These are phyloP conservation scores for Chaetoderma sp. DNA, from an alignment of 2,888 invertebrate genomes.

Conservation along the genomic window DNA sequence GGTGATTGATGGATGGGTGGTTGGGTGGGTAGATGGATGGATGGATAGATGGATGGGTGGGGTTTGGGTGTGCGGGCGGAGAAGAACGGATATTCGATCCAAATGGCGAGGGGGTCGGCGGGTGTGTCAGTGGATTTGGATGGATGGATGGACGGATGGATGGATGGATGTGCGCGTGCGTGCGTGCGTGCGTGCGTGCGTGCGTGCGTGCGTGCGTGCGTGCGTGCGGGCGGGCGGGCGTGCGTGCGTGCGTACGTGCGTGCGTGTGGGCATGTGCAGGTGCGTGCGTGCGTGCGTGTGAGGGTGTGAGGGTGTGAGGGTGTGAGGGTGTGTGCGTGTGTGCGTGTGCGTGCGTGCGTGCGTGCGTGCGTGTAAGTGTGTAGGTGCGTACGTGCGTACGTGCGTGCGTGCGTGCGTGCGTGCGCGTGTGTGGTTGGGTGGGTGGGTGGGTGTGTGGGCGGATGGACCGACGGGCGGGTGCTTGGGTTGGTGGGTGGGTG, in stretches of 20 bases:
- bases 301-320: too few species aligned
- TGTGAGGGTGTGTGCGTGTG: too few species aligned
- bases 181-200: not conserved
- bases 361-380: not conserved
- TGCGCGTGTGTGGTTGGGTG: too few species aligned
- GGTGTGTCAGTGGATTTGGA: not conserved
- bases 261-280: too few species aligned
- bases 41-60: not conserved
- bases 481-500: too few species aligned
- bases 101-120: not conserved
- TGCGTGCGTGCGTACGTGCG: not conserved
- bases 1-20: not conserved
- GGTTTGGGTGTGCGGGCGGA: not conserved
- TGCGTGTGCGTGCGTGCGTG: not conserved
- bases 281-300: not conserved
- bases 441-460: too few species aligned
- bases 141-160: too few species aligned
- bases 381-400: not conserved
- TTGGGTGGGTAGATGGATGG: not conserved
- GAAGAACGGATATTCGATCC: not conserved
- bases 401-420: not conserved
- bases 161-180: not conserved
- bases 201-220: not conserved
- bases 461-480: too few species aligned
- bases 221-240: too few species aligned